Evolutionary conservation across 2,797 vertebrate species (phyloP), one percentile per base, ranked within the genome.

Genomic region (Sandelia bainsii): DNA sequence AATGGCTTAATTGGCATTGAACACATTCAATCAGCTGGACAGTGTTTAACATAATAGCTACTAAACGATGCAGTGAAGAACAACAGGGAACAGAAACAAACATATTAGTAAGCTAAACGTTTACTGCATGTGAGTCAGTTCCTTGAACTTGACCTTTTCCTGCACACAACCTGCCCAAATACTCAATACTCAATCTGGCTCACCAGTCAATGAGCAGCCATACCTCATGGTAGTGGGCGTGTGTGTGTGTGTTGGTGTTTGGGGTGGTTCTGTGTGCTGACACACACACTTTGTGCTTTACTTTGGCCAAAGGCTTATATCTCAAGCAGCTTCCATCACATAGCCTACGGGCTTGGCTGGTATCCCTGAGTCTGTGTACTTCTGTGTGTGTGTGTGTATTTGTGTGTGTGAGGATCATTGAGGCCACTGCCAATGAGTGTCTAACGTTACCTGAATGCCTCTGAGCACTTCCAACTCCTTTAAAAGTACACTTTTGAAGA

Each of bases 61-160:
- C 13, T 17, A 42, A 46, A 4, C 1, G 9, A 4, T 20, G 19
- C 17, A 8, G 5, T 7, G 9, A 45, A 19, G 7, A 19, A 45
- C 9, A 45, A 9, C n/a, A 45, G 17, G 16, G 42, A 44, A 19
- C 16, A 20, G 19, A 20, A 46, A 4, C 19, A 9, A 46, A 3
- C 19, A 46, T 46, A 10, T 42, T 42, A 42, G 5, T 17, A 42
- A 42, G 40, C 37, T 16, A 42, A 42, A 42, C 13, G 14, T 42
- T 42, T 42, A 16, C 40, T 42, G 40, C 40, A 17, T 19, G 5
- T 14, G 11, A 20, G 20, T 34, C 14, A 19, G 10, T 10, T 37
- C 48, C 6, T n/a, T 59, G 54, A 69, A 44, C 69, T 66, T 79
- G 69, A 81, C 62, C 63, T 45, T 58, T 62, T 46, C n/a, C 17